These are phyloP conservation scores for Sebastes glaucus DNA, from an alignment of 2,797 vertebrate genomes.

Conservation along the genomic window DNA sequence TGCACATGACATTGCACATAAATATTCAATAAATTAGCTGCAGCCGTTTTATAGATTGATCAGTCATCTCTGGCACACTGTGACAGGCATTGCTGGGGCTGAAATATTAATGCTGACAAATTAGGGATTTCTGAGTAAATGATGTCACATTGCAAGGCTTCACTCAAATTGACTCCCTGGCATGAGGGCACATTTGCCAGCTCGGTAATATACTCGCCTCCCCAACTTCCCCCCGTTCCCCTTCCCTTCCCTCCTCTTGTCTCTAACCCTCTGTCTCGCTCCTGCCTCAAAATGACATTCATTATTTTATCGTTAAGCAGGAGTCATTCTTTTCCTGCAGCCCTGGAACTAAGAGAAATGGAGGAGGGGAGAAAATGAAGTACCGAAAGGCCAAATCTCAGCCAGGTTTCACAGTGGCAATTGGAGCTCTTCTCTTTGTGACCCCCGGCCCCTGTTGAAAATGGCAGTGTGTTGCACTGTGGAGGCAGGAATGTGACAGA, in stretches of 20 bases:
- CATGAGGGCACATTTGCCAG: constrained; percentile 78
- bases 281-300: constrained; percentile 78
- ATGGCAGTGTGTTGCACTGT: constrained; percentile 38
- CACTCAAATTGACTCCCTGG: constrained; percentile 98
- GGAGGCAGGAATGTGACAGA: constrained; percentile 54
- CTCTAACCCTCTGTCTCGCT: constrained; percentile 38
- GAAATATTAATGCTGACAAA: constrained; percentile 99
- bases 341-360: constrained; percentile 20
- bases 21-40: constrained; percentile 99
- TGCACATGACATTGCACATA: constrained; percentile 97
- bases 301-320: constrained; percentile 83
- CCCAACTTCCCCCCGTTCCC: not conserved
- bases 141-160: constrained; percentile 98
- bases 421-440: constrained; percentile 41
- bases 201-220: constrained; percentile 72
- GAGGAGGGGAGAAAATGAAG: constrained; percentile 48
- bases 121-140: constrained; percentile 99
- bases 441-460: constrained; percentile 39
- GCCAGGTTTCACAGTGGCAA: constrained; percentile 31
- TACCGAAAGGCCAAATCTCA: constrained; percentile 44
- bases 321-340: constrained; percentile 68
- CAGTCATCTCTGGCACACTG: constrained; percentile 97
- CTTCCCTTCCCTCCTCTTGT: constrained; percentile 32
- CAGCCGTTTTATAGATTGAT: constrained; percentile 97
- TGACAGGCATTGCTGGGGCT: constrained; percentile 96